Conservation (phyloP, 2,797 vertebrate species). For the Discoglossus pictus region DNA sequence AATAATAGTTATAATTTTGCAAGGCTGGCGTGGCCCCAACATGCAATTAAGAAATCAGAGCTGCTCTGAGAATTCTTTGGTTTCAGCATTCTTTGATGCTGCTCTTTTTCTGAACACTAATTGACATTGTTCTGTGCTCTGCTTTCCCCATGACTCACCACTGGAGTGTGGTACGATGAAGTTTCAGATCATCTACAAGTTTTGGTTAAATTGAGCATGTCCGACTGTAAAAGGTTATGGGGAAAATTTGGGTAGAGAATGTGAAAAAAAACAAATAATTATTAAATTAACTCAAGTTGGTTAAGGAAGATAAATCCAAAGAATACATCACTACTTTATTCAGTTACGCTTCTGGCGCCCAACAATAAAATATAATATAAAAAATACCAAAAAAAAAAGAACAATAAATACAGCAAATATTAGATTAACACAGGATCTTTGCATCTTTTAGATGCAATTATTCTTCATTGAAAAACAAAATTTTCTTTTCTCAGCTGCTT, state of each 20-base stretch:
- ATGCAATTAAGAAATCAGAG: constrained; percentile 72
- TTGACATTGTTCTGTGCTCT: constrained; percentile 47
- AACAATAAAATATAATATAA: no score
- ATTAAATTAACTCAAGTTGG: constrained; percentile 47
- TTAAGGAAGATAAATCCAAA: no score
- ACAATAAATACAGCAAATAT: no score
- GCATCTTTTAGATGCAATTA: no score
- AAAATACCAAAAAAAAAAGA: no score
- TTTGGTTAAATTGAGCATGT: constrained; percentile 30
- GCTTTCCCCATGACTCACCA: constrained; percentile 42
- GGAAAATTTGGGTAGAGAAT: constrained; percentile 20
- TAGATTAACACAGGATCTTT: no score
- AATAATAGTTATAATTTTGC: constrained; percentile 55
- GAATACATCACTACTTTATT: no score
- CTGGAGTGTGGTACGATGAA: constrained; percentile 36
- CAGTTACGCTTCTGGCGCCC: no score
- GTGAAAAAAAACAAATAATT: constrained; percentile 9
- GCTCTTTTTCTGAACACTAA: constrained; percentile 51
- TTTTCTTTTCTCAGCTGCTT: no score
- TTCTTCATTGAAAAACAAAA: no score
- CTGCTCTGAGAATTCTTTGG: constrained; percentile 68
- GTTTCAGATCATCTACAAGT: constrained; percentile 38
- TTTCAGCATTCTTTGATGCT: constrained; percentile 74
- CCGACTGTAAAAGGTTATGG: constrained; percentile 31
- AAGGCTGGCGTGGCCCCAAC: constrained; percentile 55